A percentile compares a stretch with the other conserved stretches of the same genome.
phyloP scores from a whole-genome alignment of 1,140 invertebrate genomes.

The Saccostrea glomerata region DNA sequence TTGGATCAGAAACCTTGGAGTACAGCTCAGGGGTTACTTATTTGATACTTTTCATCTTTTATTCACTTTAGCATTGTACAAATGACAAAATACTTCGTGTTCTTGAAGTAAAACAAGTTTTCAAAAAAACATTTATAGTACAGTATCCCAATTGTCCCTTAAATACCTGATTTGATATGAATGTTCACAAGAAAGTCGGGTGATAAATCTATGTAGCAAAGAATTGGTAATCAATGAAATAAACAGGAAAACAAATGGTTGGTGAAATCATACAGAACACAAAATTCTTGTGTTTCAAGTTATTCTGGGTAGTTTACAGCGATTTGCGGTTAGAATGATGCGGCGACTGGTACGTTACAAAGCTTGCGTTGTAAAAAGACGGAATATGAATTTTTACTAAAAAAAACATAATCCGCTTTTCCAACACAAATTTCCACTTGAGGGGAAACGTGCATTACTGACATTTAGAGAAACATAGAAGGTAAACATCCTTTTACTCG shows the following conservation, averaged over 20 bases:
- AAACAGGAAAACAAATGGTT: conserved; percentile 20
- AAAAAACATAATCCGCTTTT: conserved; percentile 40
- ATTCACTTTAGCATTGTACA: background rate
- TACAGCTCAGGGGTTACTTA: background rate
- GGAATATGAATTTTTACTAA: conserved; percentile 22
- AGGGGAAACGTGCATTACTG: conserved; percentile 36
- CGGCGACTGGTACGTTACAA: background rate
- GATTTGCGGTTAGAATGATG: conserved; percentile 12
- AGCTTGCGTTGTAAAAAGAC: conserved; percentile 4
- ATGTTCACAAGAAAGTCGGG: background rate
- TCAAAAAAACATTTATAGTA: background rate
- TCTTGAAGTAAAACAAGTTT: background rate
- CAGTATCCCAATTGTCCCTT: background rate
- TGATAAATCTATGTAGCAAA: conserved; percentile 14
- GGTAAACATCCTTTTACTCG: conserved; percentile 24
- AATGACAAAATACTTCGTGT: background rate
- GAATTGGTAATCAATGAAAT: conserved; percentile 12
- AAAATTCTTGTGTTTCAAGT: conserved; percentile 11
- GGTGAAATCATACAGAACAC: background rate
- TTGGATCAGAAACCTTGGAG: background rate
- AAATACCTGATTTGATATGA: background rate
- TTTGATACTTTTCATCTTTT: background rate
- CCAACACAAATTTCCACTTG: conserved; percentile 42
- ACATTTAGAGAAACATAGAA: conserved; percentile 36
- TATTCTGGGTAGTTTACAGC: background rate